These are phyloP conservation scores for Cyrtodaria siliqua DNA, from an alignment of 2,888 invertebrate species.

Conservation along the genomic window DNA sequence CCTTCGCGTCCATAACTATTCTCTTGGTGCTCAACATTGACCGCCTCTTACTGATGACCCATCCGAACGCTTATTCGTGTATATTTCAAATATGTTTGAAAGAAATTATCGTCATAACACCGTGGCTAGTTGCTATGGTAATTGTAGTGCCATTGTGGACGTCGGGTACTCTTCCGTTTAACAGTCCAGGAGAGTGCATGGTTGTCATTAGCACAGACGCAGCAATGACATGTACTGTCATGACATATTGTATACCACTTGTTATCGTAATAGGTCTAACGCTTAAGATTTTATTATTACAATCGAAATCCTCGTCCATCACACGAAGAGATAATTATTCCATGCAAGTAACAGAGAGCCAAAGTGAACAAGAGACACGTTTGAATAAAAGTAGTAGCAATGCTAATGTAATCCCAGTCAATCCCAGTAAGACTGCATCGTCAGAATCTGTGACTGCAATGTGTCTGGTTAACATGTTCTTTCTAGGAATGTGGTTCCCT, in stretches of 20 bases:
- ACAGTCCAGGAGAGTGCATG: constrained; percentile 47
- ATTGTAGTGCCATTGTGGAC: constrained; percentile 61
- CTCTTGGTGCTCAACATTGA: constrained; percentile 47
- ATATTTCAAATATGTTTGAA: constrained; percentile 47
- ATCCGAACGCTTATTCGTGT: constrained; percentile 32
- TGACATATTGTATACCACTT: constrained; percentile 56
- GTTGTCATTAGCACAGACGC: constrained; percentile 33
- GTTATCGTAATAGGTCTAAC: constrained; percentile 33
- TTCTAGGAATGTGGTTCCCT: constrained; percentile 56
- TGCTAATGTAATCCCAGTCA: too few species aligned
- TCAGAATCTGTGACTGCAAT: constrained; percentile 21
- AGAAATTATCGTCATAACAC: constrained; percentile 34
- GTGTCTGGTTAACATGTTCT: constrained; percentile 33
- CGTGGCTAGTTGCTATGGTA: constrained; percentile 44
- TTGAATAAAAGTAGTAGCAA: too few species aligned
- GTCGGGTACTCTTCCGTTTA: constrained; percentile 39
- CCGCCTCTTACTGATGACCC: constrained; percentile 31
- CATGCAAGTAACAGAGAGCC: too few species aligned
- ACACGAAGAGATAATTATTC: too few species aligned
- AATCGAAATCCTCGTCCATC: background rate
- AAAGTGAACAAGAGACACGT: too few species aligned
- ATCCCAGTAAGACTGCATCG: background rate
- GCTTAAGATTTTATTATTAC: constrained; percentile 26
- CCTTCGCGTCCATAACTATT: constrained; percentile 47
- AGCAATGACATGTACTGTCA: constrained; percentile 35